Conservation (phyloP, 2,888 invertebrate genomes). For the Plagiodera versicolora region DNA sequence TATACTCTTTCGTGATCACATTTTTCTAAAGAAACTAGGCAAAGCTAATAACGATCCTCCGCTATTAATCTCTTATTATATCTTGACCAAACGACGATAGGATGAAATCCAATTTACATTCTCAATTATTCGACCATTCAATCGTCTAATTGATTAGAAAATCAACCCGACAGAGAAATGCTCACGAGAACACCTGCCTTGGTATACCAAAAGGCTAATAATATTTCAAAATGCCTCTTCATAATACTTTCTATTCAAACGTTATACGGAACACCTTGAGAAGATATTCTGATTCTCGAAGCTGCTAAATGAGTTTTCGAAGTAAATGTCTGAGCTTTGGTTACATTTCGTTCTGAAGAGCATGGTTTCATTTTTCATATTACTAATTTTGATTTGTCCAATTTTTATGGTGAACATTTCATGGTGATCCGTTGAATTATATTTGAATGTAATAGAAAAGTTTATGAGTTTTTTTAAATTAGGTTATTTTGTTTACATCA, state of each 20-base stretch:
- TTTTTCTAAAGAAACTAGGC: neutral
- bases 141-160: neutral
- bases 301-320: neutral
- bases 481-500: no score
- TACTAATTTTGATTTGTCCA: no score
- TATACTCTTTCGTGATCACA: neutral
- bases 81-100: neutral
- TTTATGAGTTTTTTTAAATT: no score
- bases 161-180: neutral
- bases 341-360: constrained; percentile 23
- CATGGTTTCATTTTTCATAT: no score
- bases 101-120: neutral
- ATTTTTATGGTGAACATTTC: no score
- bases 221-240: neutral
- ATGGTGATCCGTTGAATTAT: no score
- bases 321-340: constrained; percentile 5
- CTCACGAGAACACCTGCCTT: neutral
- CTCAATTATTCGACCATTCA: neutral
- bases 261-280: neutral
- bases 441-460: no score
- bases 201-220: neutral
- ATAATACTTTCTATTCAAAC: neutral
- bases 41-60: neutral
- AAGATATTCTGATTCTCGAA: neutral
- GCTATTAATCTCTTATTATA: neutral